These are phyloP conservation scores for Napeogenes sylphis DNA, from an alignment of 2,888 invertebrate genomes.

Conservation along the genomic window DNA sequence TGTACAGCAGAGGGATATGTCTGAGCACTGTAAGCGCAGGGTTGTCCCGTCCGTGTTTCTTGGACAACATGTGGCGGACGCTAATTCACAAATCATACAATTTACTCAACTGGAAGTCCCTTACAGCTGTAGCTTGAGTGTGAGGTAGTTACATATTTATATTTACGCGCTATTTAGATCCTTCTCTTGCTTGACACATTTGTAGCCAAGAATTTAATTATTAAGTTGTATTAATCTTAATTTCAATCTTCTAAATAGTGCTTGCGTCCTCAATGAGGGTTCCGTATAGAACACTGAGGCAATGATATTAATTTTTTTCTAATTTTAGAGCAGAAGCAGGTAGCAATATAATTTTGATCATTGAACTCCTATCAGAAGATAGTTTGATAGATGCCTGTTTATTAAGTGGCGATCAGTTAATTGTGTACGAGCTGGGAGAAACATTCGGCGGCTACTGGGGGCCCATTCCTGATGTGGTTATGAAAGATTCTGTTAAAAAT, in stretches of 20 bases:
- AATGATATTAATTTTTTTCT: not conserved
- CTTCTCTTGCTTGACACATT: not conserved
- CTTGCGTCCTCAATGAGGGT: too few relatives aligned
- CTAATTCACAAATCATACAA: conserved; percentile 55
- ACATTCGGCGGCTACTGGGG: conserved; percentile 70
- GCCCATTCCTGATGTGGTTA: conserved; percentile 45
- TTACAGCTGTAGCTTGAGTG: conserved; percentile 60
- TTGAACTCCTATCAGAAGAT: conserved; percentile 41
- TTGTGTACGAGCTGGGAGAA: conserved; percentile 61
- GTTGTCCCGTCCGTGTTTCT: conserved; percentile 64
- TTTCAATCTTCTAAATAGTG: too few relatives aligned
- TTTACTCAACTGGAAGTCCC: conserved; percentile 58
- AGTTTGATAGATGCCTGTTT: conserved; percentile 42
- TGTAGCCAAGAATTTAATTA: not conserved
- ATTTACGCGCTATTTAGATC: too few relatives aligned
- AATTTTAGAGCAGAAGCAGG: conserved; percentile 57
- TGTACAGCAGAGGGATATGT: conserved; percentile 56
- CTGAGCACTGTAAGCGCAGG: conserved; percentile 60
- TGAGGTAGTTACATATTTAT: conserved; percentile 45
- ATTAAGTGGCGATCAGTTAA: conserved; percentile 44
- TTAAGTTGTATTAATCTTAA: too few relatives aligned
- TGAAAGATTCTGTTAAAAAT: conserved; percentile 30
- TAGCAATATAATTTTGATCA: conserved; percentile 58
- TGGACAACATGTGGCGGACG: conserved; percentile 52
- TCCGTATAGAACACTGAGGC: too few relatives aligned